Percentiles rank a stretch among this genome's conserved stretches.
phyloP scores from a whole-genome alignment of 2,888 invertebrate species.

The Spodoptera littoralis region DNA sequence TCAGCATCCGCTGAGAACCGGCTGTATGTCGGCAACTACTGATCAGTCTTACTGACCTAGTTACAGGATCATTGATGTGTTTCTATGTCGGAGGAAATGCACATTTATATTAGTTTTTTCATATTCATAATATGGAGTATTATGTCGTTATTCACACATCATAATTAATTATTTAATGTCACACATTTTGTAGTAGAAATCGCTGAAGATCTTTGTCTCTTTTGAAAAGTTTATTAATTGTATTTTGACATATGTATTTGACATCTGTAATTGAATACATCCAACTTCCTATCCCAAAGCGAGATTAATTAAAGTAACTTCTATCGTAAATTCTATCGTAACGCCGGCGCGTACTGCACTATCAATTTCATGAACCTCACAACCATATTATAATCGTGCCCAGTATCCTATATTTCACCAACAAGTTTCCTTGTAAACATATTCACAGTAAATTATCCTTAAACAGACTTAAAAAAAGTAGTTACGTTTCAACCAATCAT shows the following conservation, averaged over 20 bases:
- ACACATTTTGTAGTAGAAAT: no score
- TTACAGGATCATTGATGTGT: constrained; percentile 22
- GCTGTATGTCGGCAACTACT: constrained; percentile 21
- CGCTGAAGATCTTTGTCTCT: no score
- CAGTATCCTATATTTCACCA: constrained; percentile 7
- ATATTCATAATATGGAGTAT: neutral
- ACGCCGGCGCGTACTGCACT: no score
- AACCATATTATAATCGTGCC: no score
- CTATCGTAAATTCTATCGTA: no score
- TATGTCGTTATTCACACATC: no score
- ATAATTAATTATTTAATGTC: no score
- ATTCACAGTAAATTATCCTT: constrained; percentile 37
- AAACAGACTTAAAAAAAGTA: constrained; percentile 26
- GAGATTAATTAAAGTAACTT: no score
- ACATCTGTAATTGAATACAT: no score
- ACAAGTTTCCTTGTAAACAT: constrained; percentile 21
- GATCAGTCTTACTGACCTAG: constrained; percentile 41
- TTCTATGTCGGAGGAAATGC: constrained; percentile 2
- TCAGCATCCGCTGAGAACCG: constrained; percentile 51
- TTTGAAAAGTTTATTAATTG: no score
- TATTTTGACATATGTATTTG: no score
- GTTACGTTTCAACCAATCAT: constrained; percentile 38
- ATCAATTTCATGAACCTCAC: constrained; percentile 3
- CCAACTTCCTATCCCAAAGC: no score
- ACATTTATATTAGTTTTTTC: neutral